phyloP scores from a whole-genome alignment of 2,113 vertebrate species.

The Cisticola juncidis region DNA sequence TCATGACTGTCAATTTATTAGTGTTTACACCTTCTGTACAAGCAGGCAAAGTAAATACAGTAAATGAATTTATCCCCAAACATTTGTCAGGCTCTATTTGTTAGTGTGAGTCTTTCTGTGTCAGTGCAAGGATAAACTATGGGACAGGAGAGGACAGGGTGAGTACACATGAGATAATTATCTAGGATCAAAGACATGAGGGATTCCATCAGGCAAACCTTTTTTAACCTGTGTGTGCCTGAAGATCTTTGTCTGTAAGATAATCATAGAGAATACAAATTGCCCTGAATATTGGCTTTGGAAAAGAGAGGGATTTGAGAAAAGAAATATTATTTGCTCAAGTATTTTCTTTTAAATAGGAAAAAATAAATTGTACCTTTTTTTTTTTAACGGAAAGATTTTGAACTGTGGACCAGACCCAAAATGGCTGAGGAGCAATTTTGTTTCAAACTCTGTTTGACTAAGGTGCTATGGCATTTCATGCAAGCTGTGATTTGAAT shows the following conservation, averaged over 20 bases:
- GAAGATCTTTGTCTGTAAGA: not conserved
- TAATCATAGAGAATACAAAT: not conserved
- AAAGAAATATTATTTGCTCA: not conserved
- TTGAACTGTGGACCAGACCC: not conserved
- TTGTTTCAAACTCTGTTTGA: conserved; percentile 19
- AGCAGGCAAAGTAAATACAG: not conserved
- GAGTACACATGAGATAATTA: not conserved
- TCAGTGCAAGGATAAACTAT: not conserved
- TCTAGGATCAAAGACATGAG: not conserved
- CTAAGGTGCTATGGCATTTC: conserved; percentile 26
- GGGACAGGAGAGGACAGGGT: not conserved
- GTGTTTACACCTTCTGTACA: conserved; percentile 5
- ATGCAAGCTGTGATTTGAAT: conserved; percentile 52
- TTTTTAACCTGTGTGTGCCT: not conserved
- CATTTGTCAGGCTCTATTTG: not conserved
- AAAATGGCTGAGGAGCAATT: not conserved
- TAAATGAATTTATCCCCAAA: not conserved
- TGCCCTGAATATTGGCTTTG: not conserved
- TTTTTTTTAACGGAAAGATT: not conserved
- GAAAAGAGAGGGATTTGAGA: not conserved
- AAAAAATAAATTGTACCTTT: not conserved
- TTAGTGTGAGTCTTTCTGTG: not conserved
- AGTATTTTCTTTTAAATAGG: not conserved
- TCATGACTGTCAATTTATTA: conserved; percentile 5
- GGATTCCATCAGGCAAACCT: not conserved